Evolutionary conservation across 2,113 vertebrate species (phyloP).

Genomic region (Hydrolagus affinis): DNA sequence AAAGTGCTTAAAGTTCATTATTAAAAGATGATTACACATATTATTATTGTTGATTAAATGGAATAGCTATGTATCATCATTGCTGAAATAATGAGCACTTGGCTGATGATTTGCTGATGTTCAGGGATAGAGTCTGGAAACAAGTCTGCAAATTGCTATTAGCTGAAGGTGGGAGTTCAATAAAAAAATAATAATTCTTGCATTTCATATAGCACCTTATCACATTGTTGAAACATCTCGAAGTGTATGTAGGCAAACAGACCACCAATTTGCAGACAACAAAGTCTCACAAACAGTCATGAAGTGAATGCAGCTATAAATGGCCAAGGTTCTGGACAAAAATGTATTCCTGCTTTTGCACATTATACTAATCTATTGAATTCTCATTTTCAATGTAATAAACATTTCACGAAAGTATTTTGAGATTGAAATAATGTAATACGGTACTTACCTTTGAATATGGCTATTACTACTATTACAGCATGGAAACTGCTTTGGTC

Average conservation of each 20-base stretch:
- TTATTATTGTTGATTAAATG: not conserved
- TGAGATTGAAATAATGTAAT: not conserved
- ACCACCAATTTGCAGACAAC: no score
- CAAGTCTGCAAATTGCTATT: not conserved
- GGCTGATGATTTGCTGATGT: not conserved
- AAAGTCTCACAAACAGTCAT: no score
- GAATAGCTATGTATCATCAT: not conserved
- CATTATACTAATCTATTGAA: constrained; percentile 2
- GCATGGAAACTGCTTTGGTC: no score
- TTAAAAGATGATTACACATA: not conserved
- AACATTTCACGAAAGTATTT: not conserved
- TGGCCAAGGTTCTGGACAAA: not conserved
- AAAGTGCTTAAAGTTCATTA: not conserved
- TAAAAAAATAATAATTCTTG: not conserved
- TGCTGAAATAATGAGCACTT: not conserved
- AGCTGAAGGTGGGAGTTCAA: not conserved
- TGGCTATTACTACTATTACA: no score
- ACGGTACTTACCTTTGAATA: not conserved
- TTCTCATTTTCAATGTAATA: not conserved
- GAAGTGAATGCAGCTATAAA: not conserved
- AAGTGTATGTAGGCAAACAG: no score
- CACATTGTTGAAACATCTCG: no score
- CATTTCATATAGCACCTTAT: no score
- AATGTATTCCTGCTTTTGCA: not conserved
- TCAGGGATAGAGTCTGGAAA: not conserved